These are phyloP conservation scores for Hippoglossus hippoglossus DNA, from an alignment of 2,797 vertebrate species.

Conservation along the genomic window DNA sequence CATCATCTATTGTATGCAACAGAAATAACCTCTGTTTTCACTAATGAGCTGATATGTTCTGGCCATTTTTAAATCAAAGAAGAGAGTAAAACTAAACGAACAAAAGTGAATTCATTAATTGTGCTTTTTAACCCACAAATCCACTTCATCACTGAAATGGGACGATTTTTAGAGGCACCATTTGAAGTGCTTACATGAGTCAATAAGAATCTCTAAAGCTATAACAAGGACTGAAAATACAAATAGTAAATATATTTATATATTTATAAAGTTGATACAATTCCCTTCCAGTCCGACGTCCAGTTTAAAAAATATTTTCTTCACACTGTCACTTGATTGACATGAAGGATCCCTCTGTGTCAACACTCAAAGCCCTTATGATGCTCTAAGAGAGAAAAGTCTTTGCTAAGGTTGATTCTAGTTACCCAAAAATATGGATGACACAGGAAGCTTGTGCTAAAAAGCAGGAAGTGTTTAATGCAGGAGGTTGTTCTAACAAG, in stretches of 20 bases:
- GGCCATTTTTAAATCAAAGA: constrained; percentile 65
- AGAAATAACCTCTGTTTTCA: constrained; percentile 68
- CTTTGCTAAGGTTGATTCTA: constrained; percentile 58
- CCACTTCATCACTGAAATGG: constrained; percentile 81
- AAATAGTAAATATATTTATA: constrained; percentile 83
- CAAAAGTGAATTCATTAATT: constrained; percentile 72
- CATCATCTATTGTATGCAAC: constrained; percentile 77
- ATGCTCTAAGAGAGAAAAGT: constrained; percentile 72
- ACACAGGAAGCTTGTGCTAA: constrained; percentile 75
- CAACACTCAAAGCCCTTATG: constrained; percentile 82
- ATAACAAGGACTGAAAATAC: constrained; percentile 83
- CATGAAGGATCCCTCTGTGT: constrained; percentile 67
- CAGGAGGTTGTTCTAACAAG: constrained; percentile 44
- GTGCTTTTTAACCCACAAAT: constrained; percentile 87
- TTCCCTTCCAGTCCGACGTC: constrained; percentile 60
- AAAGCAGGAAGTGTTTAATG: constrained; percentile 74
- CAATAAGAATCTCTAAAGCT: constrained; percentile 82
- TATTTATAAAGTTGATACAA: constrained; percentile 79
- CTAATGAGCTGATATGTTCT: constrained; percentile 79
- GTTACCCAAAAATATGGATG: constrained; percentile 64
- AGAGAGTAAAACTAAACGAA: constrained; percentile 57
- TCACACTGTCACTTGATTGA: constrained; percentile 41
- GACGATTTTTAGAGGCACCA: constrained; percentile 76
- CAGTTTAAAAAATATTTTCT: constrained; percentile 77
- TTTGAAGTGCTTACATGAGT: constrained; percentile 72